Evolutionary conservation across 2,888 invertebrate genomes (phyloP), one percentile per base, ranked within the genome.

Genomic region (Pterobdella sp.): DNA sequence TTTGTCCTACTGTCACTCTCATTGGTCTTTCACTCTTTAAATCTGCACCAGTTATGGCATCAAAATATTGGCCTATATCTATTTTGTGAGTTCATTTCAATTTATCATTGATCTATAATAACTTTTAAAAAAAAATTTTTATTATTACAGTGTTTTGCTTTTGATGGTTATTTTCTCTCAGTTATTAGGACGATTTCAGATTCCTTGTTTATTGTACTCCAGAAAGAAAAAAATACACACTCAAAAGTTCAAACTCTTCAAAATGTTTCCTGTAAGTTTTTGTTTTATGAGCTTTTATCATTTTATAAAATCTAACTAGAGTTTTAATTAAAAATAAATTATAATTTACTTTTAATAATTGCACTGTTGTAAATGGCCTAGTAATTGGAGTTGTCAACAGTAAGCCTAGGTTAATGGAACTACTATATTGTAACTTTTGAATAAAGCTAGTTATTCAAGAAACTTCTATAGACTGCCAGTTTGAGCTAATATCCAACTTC

Each of bases 11-110:
- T 0, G 91, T 93, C 18, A 88, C 91, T 0, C 84, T 93, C 72
- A 90, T 93, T 74, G 93, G 93, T 0, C 84, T 93, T 22, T 90
- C 92, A 0, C 85, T 93, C 60, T 91, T 92, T 81, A 89, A 89
- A 80, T 90, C 91, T 81, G 92, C 92, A 0, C 89, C 90, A 0
- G 86, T 86, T 0, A 90, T 91, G n/a, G 91, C 92, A 0, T 88
- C 91, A 0, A 88, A 89, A 80, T 90, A 92, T 78, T 93, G 92
- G 92, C 90, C 90, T 22, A 89, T 93, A 73, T 89, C 92, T 0
- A 87, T 88, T 26, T 88, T 90, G 93, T 92, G 82, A 87, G 87
- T 79, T 18, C 29, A 32, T 60, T 37, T 36, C 29, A 31, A 29
- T 14, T 66, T 64, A 14, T 42, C 22, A 14, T 63, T 10, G n/a